Evolutionary conservation across 2,888 invertebrate genomes (phyloP).

Genomic region (Drosophila neonasuta): DNA sequence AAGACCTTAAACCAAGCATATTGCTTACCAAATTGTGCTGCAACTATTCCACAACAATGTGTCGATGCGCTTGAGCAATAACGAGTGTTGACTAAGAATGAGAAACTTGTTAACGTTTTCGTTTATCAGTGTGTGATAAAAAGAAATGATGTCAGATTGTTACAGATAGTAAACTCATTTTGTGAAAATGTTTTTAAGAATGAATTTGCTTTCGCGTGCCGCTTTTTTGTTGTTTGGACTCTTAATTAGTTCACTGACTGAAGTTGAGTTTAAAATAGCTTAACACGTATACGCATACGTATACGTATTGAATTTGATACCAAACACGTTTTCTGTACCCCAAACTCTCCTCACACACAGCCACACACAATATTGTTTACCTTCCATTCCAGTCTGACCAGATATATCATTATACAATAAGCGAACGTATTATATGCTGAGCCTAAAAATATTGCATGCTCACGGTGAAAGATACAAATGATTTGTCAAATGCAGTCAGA

Average conservation of each 20-base stretch:
- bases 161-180: constrained; percentile 15
- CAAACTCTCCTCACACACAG: constrained; percentile 2
- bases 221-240: constrained; percentile 4
- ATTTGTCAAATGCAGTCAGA: constrained; percentile 7
- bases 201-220: constrained; percentile 3
- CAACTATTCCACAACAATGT: constrained; percentile 5
- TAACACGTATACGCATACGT: constrained; percentile 9
- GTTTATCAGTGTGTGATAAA: constrained; percentile 16
- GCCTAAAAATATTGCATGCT: constrained; percentile 9
- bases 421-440: constrained; percentile 2
- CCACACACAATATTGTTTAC: constrained; percentile 16
- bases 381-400: constrained; percentile 52
- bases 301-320: constrained; percentile 14
- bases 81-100: constrained; percentile 7
- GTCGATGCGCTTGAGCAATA: constrained; percentile 20
- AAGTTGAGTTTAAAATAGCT: constrained; percentile 3
- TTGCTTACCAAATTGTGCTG: constrained; percentile 21
- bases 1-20: constrained; percentile 41
- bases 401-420: constrained; percentile 15
- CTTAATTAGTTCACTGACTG: constrained; percentile 28
- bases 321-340: constrained; percentile 47
- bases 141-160: constrained; percentile 7
- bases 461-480: constrained; percentile 4
- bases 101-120: constrained; percentile 3
- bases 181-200: constrained; percentile 2